Base-by-base conservation (phyloP, 2,797 vertebrate species). In the Schizopygopsis malacanthus region DNA sequence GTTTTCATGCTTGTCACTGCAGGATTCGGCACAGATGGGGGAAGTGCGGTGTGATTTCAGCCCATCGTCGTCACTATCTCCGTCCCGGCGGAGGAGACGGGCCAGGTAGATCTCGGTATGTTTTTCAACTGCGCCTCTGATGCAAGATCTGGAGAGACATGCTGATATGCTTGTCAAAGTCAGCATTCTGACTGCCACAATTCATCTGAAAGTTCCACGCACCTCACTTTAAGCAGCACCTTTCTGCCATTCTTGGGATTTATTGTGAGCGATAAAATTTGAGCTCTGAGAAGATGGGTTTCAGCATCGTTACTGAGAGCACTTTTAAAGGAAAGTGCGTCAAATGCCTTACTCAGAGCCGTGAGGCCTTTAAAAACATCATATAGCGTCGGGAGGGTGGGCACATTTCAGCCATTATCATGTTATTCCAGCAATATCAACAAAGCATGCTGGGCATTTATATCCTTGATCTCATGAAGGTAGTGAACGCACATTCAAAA, bases 1-100 rank as follows among this genome's bases (percentile, higher is more conserved):
- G 89, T 89, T 92, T 91, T 92, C 92, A 95, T 88, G 93, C 93
- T 93, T 95, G 95, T 95, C 95, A 95, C 93, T 92, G 94, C 91
- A 84, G 90, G 92, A 94, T 92, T 92, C 90, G 92, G 93, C 91
- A 92, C 92, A 91, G 91, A 93, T 93, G 92, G 93, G 92, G 92
- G 92, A 92, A 91, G 91, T 90, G 90, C 89, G 85, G 11, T 86
- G 85, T 87, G 90, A 91, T 92, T 94, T 94, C 89, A 89, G 90
- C 85, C 45, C 89, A 39, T 81, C 85, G 80, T 82, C 85, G 89
- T 90, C 90, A 91, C 86, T 87, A 84, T 91, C 90, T 91, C 92
- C 25, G 71, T 88, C 86, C 89, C 89, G 71, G 70, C 65, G 79
- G 89, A 91, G 82, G 54, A 88, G 87, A 86, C 71, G 82, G 88